phyloP scores from a whole-genome alignment of 2,113 vertebrate genomes.

The Ovibos moschatus region DNA sequence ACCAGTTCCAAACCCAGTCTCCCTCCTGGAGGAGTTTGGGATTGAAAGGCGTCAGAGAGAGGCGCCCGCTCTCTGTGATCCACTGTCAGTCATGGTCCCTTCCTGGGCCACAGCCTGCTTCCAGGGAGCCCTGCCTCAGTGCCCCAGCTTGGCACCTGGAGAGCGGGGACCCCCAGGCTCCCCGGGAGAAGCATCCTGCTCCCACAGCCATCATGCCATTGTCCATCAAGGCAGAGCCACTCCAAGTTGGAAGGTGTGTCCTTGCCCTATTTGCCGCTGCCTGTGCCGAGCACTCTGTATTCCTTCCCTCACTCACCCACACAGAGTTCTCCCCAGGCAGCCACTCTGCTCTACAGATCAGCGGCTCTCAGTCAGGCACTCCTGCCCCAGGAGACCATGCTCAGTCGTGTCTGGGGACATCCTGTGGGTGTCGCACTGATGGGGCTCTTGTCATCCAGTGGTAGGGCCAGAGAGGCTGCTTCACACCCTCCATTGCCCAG shows the following conservation, averaged over 20 bases:
- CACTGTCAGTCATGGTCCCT: accelerated
- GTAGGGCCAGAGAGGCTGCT: background rate
- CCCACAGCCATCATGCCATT: background rate
- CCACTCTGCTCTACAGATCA: background rate
- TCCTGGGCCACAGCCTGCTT: background rate
- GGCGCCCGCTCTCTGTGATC: accelerated
- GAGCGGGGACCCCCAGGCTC: background rate
- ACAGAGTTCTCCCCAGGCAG: accelerated
- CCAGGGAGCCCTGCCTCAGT: background rate
- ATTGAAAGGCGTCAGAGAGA: background rate
- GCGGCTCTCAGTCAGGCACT: background rate
- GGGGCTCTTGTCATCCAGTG: background rate
- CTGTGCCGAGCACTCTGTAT: accelerated
- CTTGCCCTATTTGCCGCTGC: background rate
- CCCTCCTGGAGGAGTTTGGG: background rate
- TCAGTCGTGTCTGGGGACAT: background rate
- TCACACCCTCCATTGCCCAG: background rate
- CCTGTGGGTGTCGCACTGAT: background rate
- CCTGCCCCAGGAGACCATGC: background rate
- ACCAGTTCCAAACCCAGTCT: accelerated
- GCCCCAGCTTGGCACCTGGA: background rate
- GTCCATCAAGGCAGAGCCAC: accelerated
- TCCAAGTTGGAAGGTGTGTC: background rate
- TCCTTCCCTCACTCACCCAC: too few relatives aligned
- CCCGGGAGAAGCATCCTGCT: too few relatives aligned